Percentiles rank a stretch among this genome's conserved stretches.
phyloP scores from a whole-genome alignment of 1,140 invertebrate species.

The Orchestia grillus region DNA sequence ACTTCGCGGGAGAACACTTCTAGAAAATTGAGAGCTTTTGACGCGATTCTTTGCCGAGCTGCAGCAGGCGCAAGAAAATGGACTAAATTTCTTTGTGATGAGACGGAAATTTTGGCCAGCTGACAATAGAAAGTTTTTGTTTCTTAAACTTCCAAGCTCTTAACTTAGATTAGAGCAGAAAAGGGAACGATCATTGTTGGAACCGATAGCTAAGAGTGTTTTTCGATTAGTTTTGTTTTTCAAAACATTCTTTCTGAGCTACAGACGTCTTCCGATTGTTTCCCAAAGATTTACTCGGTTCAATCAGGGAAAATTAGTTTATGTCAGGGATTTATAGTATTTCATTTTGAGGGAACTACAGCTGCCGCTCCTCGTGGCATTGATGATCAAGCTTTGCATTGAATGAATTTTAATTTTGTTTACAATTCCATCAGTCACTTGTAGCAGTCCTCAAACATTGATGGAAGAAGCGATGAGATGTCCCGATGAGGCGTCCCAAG shows the following conservation, averaged over 20 bases:
- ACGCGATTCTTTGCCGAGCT: background rate
- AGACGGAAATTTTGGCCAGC: background rate
- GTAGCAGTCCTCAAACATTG: too few species aligned
- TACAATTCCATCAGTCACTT: too few species aligned
- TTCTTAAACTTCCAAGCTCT: background rate
- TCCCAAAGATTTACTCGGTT: too few species aligned
- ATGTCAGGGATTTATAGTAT: too few species aligned
- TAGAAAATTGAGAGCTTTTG: constrained; percentile 36
- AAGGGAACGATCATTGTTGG: background rate
- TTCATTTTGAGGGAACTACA: too few species aligned
- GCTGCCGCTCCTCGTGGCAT: too few species aligned
- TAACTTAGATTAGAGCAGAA: background rate
- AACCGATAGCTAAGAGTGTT: background rate
- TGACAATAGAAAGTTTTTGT: background rate
- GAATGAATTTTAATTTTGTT: too few species aligned
- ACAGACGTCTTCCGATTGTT: background rate
- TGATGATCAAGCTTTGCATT: too few species aligned
- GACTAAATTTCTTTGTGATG: constrained; percentile 9
- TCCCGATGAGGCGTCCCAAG: too few species aligned
- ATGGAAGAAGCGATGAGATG: too few species aligned
- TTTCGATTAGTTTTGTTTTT: background rate
- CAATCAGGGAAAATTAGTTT: too few species aligned
- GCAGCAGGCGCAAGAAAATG: background rate
- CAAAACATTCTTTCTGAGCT: background rate
- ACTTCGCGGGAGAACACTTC: background rate